Conservation (phyloP, 2,888 invertebrate genomes). For the Drosophila glabriapex region DNA sequence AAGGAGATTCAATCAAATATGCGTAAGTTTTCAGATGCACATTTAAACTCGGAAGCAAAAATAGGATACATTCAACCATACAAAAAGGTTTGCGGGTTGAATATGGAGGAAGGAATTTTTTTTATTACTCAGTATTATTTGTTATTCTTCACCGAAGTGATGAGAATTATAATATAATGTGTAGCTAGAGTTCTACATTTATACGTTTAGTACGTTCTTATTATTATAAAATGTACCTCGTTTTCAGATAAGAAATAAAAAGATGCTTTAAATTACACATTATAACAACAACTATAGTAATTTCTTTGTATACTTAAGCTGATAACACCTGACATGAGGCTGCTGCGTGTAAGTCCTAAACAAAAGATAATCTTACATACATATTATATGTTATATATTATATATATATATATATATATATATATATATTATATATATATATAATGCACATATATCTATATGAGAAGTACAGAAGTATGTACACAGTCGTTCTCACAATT, state of each 20-base stretch:
- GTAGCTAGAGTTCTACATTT: neutral
- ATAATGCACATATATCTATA: neutral
- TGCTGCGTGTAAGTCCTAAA: constrained; percentile 10
- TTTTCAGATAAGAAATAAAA: constrained; percentile 23
- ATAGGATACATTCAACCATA: no score
- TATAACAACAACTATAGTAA: neutral
- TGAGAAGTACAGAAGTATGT: neutral
- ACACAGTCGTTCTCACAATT: neutral
- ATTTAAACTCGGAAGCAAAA: neutral
- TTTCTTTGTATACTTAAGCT: neutral
- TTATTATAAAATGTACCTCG: neutral
- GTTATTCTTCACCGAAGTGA: neutral
- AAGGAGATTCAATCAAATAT: neutral
- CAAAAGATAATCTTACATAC: neutral
- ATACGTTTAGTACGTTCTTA: neutral
- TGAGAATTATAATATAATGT: neutral
- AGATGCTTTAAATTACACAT: constrained; percentile 33
- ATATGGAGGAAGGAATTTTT: neutral
- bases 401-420: neutral
- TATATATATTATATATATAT: neutral
- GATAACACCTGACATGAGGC: constrained; percentile 29
- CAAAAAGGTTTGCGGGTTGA: neutral
- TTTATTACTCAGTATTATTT: neutral
- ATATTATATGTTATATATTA: neutral
- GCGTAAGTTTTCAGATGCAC: neutral